A percentile compares a stretch with the other conserved stretches of the same genome.
Conservation (phyloP, 2,797 vertebrate genomes). For the Falco berigora region DNA sequence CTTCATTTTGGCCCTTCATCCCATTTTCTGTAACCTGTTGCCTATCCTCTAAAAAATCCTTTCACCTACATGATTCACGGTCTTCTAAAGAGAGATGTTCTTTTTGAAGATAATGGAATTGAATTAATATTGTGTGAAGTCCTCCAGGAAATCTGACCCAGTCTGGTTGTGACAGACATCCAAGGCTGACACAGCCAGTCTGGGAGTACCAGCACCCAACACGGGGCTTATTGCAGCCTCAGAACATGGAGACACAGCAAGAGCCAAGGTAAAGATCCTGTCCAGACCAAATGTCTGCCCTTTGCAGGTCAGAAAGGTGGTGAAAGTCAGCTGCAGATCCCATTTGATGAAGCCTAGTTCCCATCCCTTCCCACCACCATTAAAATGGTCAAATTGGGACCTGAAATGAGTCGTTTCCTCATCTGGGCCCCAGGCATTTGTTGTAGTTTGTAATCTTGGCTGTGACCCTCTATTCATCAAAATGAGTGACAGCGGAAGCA, state of each 20-base stretch:
- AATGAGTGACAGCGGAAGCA: not conserved
- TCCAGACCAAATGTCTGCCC: not conserved
- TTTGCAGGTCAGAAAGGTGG: not conserved
- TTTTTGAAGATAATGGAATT: not conserved
- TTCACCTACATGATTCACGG: not conserved
- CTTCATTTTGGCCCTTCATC: not conserved
- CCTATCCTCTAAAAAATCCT: not conserved
- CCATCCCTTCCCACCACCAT: not conserved
- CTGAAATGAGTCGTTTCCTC: not conserved
- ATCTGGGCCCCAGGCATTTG: not conserved
- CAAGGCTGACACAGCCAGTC: not conserved
- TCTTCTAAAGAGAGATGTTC: not conserved
- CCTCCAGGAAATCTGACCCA: not conserved
- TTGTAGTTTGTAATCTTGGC: not conserved
- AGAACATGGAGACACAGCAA: not conserved
- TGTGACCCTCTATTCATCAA: not conserved
- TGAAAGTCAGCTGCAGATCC: not conserved
- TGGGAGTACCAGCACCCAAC: not conserved
- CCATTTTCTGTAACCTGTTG: not conserved
- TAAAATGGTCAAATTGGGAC: not conserved
- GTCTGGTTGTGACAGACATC: fast-evolving
- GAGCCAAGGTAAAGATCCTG: not conserved
- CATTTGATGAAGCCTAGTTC: not conserved
- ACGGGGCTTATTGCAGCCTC: not conserved
- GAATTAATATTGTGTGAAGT: not conserved